These are phyloP conservation scores for Coilia nasus DNA, from an alignment of 2,797 vertebrate species.

Conservation along the genomic window DNA sequence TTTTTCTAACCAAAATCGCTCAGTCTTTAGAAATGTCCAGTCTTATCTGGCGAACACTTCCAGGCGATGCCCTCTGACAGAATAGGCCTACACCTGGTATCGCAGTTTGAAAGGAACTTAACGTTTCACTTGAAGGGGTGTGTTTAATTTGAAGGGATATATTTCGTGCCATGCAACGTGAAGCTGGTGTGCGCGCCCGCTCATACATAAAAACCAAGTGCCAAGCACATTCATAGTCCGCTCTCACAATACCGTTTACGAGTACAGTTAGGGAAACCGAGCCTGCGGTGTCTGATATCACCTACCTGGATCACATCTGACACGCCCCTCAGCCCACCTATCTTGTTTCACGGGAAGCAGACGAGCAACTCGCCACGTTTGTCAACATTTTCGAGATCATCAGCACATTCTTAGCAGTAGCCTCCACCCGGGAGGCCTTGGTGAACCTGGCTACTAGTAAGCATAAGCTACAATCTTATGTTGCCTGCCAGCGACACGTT, in stretches of 20 bases:
- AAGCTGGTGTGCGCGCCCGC: not conserved
- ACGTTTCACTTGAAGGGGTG: not conserved
- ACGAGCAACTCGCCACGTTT: not conserved
- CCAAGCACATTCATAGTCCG: not conserved
- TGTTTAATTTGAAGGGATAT: not conserved
- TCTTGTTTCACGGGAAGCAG: slow-evolving; percentile 2
- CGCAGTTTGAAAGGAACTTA: not conserved
- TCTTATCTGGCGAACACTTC: not conserved
- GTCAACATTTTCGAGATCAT: not conserved
- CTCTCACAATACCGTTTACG: not conserved
- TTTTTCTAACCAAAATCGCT: not conserved
- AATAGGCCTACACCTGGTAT: not conserved
- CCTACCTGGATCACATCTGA: not conserved
- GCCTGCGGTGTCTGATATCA: slow-evolving; percentile 20
- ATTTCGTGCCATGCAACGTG: not conserved
- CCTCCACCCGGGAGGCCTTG: not conserved
- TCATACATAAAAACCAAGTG: not conserved
- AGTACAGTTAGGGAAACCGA: slow-evolving; percentile 22
- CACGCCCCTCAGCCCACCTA: not conserved
- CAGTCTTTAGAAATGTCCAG: not conserved
- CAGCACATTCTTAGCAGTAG: not conserved
- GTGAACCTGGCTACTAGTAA: not conserved
- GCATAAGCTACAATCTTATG: not conserved
- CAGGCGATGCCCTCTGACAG: not conserved
- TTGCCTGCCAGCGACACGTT: not conserved